phyloP scores from a whole-genome alignment of 2,113 vertebrate genomes.

The Gobio gobio region DNA sequence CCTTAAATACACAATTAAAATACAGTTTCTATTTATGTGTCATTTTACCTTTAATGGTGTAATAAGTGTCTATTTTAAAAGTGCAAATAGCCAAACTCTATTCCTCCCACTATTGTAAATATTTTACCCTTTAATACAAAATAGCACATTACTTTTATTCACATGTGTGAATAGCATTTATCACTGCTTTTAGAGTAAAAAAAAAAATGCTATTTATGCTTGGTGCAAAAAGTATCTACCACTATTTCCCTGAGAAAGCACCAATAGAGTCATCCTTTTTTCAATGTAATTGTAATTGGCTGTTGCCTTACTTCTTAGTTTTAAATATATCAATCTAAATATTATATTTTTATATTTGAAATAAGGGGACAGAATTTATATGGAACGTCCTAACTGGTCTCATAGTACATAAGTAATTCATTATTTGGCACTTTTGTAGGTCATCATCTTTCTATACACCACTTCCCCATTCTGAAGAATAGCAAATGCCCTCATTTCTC shows the following conservation, averaged over 20 bases:
- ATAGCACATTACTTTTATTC: neutral
- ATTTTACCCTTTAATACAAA: neutral
- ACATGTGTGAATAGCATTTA: neutral
- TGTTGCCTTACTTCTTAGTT: neutral
- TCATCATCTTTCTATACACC: constrained; percentile 1
- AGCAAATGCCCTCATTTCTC: constrained; percentile 31
- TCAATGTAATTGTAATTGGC: neutral
- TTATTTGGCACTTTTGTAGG: neutral
- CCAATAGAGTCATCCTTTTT: neutral
- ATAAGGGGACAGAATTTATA: neutral
- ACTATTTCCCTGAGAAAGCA: neutral
- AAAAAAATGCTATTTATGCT: neutral
- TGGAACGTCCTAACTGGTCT: neutral
- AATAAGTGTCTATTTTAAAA: no score
- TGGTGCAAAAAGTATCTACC: neutral
- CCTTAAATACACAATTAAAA: neutral
- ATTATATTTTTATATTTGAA: neutral
- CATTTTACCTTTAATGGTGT: no score
- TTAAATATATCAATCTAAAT: neutral
- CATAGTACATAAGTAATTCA: neutral
- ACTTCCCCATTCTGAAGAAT: neutral
- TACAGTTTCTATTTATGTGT: neutral
- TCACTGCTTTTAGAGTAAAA: neutral
- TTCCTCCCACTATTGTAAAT: neutral
- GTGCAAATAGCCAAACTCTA: neutral